Percentiles rank a stretch among this genome's conserved stretches.
phyloP scores from a whole-genome alignment of 2,113 vertebrate genomes.

The Hippocampus comes region DNA sequence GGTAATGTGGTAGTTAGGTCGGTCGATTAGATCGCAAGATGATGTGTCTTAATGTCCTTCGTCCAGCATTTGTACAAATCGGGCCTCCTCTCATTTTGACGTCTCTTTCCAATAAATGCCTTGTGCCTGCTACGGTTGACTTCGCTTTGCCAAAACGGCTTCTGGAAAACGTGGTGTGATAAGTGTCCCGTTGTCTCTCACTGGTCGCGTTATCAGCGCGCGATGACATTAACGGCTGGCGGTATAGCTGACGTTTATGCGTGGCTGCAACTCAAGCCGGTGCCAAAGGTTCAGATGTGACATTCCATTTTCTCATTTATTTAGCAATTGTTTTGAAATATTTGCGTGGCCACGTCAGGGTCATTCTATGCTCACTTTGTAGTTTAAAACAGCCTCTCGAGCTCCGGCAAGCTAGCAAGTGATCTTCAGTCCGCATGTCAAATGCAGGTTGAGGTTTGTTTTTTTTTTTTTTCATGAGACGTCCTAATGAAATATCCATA shows the following conservation, averaged over 20 bases:
- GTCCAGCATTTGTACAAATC: background rate
- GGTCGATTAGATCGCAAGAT: background rate
- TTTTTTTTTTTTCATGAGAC: constrained; percentile 20
- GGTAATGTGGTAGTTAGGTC: background rate
- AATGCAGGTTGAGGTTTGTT: constrained; percentile 42
- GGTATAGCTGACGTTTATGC: background rate
- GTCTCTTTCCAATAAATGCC: background rate
- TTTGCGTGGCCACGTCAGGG: background rate
- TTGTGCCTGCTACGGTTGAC: background rate
- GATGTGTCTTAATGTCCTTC: background rate
- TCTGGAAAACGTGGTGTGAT: background rate
- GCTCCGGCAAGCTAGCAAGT: constrained; percentile 30
- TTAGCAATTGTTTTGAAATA: background rate
- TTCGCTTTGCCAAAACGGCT: background rate
- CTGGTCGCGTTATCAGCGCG: background rate
- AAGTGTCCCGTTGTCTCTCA: background rate
- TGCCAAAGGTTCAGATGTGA: background rate
- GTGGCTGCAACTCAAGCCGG: background rate
- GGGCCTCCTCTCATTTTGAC: background rate
- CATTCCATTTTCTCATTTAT: background rate
- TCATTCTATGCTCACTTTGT: background rate
- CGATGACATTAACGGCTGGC: background rate
- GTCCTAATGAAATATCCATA: constrained; percentile 45
- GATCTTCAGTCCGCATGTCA: constrained; percentile 30
- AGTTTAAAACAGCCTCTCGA: background rate